Base-by-base conservation (phyloP, 2,797 vertebrate genomes). In the Sciaenops ocellatus region DNA sequence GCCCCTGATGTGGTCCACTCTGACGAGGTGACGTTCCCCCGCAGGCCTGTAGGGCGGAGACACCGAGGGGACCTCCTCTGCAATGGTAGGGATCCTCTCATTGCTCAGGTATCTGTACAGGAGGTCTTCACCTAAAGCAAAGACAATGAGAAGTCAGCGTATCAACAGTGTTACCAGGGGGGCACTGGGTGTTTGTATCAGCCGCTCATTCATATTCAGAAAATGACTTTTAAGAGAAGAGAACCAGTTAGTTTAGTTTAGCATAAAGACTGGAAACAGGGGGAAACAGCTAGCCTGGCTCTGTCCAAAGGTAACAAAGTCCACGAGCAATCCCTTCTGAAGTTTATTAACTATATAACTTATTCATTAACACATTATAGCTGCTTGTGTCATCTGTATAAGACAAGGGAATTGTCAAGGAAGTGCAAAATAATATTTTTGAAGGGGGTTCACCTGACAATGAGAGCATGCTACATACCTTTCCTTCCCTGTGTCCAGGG, bases 81-180 rank as follows among this genome's bases (percentile, higher is more conserved):
- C 93, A 41, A 97, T 97, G 22, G 97, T 97, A 24, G 97, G 95
- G 90, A 98, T 98, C 79, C 97, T 91, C 87, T 98, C 97, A 0
- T 97, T 98, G 76, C 97, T 98, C 94, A 98, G 96, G 92, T 97
- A 97, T 74, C 97, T 95, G 92, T 96, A 98, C 26, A 98, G 94
- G 44, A 94, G 95, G 13, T 97, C 97, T 64, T 98, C 97, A 59
- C 96, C 97, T 98, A 77, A 38, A 48, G 55, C 38, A 60, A 46
- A 73, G 18, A 68, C 16, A 2, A 24, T 0, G 2, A 62, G 5
- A 18, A 22, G 65, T 69, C n/a, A 55, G 44, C 22, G 51, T 1
- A 66, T 52, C 24, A 57, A 24, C 46, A 2, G 30, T 1, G 44
- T 22, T 30, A 30, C 30, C 12, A 22, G 5, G 15, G 24, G n/a